Evolutionary conservation across 1,140 invertebrate genomes (phyloP).

Genomic region (Trichogramma pretiosum): DNA sequence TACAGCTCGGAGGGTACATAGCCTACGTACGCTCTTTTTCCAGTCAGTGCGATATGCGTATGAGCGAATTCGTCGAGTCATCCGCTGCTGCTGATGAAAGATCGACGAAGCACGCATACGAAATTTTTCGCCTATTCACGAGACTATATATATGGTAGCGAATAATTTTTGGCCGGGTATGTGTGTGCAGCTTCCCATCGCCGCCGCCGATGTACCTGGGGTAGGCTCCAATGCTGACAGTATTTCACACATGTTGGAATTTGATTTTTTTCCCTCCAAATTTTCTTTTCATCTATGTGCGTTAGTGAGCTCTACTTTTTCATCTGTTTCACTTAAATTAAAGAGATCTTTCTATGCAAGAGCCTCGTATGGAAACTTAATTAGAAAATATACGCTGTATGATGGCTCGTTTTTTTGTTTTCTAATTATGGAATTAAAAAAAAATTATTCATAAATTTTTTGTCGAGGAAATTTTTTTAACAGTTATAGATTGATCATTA

Average conservation of each 20-base stretch:
- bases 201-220: background rate
- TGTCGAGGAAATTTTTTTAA: too few relatives aligned
- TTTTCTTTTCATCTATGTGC: background rate
- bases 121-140: slow-evolving; percentile 16
- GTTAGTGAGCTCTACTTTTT: background rate
- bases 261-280: background rate
- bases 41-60: too few relatives aligned
- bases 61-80: slow-evolving; percentile 19
- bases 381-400: too few relatives aligned
- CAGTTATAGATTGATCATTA: too few relatives aligned
- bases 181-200: slow-evolving; percentile 3
- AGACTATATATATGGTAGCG: too few relatives aligned
- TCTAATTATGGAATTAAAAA: too few relatives aligned
- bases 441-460: too few relatives aligned
- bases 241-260: background rate
- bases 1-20: background rate
- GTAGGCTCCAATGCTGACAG: background rate
- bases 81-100: slow-evolving; percentile 18
- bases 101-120: slow-evolving; percentile 7
- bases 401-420: too few relatives aligned
- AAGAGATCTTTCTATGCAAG: too few relatives aligned
- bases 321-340: too few relatives aligned
- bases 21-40: background rate
- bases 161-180: too few relatives aligned
- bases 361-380: too few relatives aligned